A percentile compares a stretch with the other conserved stretches of the same genome.
phyloP scores from a whole-genome alignment of 1,140 invertebrate genomes.

The Eurosta solidaginis region DNA sequence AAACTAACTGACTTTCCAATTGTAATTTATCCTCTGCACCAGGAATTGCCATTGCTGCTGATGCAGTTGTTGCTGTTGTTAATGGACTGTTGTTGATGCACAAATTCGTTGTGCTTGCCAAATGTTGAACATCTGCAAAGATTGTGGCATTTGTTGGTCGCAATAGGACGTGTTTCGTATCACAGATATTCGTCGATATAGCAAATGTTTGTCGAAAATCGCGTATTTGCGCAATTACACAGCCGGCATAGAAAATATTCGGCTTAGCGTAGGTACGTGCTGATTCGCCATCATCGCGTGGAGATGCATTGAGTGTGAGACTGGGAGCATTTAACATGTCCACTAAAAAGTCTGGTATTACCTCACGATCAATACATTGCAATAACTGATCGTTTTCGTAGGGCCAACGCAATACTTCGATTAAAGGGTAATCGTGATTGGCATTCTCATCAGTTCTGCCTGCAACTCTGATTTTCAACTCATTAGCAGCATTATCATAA shows the following conservation, averaged over 20 bases:
- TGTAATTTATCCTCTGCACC: conserved; percentile 77
- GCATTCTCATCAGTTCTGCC: background rate
- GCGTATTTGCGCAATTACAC: conserved; percentile 87
- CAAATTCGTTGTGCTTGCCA: conserved; percentile 40
- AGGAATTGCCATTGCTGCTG: conserved; percentile 50
- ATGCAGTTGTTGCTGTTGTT: conserved; percentile 6
- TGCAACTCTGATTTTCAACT: background rate
- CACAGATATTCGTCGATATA: conserved; percentile 69
- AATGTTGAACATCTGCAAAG: conserved; percentile 54
- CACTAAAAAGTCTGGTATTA: conserved; percentile 83
- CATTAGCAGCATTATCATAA: background rate
- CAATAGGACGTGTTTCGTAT: conserved; percentile 84
- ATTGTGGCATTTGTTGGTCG: conserved; percentile 84
- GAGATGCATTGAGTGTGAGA: conserved; percentile 44
- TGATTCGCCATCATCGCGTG: conserved; percentile 47
- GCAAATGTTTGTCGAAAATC: conserved; percentile 82
- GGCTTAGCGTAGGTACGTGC: conserved; percentile 60
- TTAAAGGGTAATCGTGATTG: conserved; percentile 64
- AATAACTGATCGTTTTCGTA: conserved; percentile 78
- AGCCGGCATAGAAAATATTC: conserved; percentile 87
- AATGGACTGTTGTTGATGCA: background rate
- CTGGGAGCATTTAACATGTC: conserved; percentile 82
- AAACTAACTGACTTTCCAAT: conserved; percentile 81
- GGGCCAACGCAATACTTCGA: conserved; percentile 76
- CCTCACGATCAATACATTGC: conserved; percentile 81